Evolutionary conservation across 2,888 invertebrate species (phyloP).

Genomic region (Altica lythri): DNA sequence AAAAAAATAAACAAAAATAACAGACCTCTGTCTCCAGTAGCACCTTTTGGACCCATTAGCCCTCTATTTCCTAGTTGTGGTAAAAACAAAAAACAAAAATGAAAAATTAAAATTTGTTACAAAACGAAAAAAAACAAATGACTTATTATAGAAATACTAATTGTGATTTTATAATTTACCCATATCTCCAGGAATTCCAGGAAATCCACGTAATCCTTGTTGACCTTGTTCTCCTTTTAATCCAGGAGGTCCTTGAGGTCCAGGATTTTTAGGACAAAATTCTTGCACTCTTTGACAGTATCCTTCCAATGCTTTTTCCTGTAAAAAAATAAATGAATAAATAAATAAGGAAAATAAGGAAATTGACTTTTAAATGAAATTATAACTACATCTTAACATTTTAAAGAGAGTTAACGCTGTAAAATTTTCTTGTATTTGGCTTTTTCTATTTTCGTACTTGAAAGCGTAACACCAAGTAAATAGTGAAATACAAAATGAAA

Average conservation of each 20-base stretch:
- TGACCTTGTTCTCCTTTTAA: constrained; percentile 71
- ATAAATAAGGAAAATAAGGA: too few species aligned
- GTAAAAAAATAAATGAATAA: constrained; percentile 48
- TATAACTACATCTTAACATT: too few species aligned
- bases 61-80: constrained; percentile 24
- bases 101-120: constrained; percentile 14
- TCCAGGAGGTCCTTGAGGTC: constrained; percentile 64
- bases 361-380: not conserved
- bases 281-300: constrained; percentile 84
- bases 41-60: constrained; percentile 27
- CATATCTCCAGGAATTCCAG: constrained; percentile 66
- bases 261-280: constrained; percentile 63
- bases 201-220: constrained; percentile 68
- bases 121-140: constrained; percentile 1
- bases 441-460: not conserved
- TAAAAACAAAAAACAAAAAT: constrained; percentile 15
- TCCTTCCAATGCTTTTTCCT: constrained; percentile 83
- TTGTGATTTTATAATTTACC: constrained; percentile 14
- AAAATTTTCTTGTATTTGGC: not conserved
- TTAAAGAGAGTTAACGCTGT: not conserved
- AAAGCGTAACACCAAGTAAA: constrained; percentile 1
- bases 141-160: too few species aligned
- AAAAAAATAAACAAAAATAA: constrained; percentile 13
- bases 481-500: not conserved
- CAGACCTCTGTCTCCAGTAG: constrained; percentile 8